Conservation (phyloP, 2,113 vertebrate species). For the Chionodraco myersi region DNA sequence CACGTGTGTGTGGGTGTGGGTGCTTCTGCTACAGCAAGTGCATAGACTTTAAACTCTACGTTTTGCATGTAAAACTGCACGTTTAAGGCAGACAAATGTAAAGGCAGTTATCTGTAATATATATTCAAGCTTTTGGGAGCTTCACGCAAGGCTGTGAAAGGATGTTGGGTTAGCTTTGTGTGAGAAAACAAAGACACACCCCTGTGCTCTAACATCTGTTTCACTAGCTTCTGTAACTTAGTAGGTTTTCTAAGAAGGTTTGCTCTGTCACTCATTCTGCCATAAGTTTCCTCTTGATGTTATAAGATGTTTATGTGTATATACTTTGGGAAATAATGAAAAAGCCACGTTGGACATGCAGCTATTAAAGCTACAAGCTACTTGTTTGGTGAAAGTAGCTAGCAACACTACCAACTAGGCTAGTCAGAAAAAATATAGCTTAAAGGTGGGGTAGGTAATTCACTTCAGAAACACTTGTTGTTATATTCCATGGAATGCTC, state of each 20-base stretch:
- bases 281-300: too few relatives aligned
- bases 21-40: not conserved
- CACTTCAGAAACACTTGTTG: too few relatives aligned
- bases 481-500: too few relatives aligned
- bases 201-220: not conserved
- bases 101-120: not conserved
- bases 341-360: too few relatives aligned
- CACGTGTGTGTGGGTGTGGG: slow-evolving; percentile 24
- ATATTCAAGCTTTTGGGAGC: not conserved
- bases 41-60: not conserved
- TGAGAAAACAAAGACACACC: not conserved
- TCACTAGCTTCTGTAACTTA: slow-evolving; percentile 1
- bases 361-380: too few relatives aligned
- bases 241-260: not conserved
- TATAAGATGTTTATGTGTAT: too few relatives aligned
- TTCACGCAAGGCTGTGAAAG: not conserved
- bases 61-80: not conserved
- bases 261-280: too few relatives aligned
- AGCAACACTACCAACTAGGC: too few relatives aligned
- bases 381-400: too few relatives aligned
- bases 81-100: not conserved
- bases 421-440: too few relatives aligned
- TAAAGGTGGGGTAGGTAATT: too few relatives aligned
- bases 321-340: too few relatives aligned
- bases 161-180: not conserved